Evolutionary conservation across 2,888 invertebrate species (phyloP).

Genomic region (Penaeus monodon): DNA sequence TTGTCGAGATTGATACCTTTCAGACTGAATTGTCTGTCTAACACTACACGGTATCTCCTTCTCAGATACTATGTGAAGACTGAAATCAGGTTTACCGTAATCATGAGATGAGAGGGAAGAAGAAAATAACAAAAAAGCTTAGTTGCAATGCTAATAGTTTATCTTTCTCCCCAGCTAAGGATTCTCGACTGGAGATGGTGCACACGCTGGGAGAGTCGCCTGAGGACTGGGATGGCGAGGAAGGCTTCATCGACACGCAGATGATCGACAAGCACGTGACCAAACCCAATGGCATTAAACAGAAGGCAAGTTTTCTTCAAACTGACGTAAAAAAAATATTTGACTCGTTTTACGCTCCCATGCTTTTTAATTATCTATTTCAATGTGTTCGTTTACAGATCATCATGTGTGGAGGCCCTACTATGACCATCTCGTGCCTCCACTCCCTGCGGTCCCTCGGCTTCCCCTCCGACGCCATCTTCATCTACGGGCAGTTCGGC

Average conservation of each 20-base stretch:
- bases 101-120: no score
- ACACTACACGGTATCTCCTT: no score
- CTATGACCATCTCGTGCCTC: constrained; percentile 57
- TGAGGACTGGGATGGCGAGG: constrained; percentile 65
- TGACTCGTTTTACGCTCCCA: no score
- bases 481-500: constrained; percentile 63
- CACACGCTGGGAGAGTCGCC: constrained; percentile 62
- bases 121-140: background rate
- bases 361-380: background rate
- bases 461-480: constrained; percentile 45
- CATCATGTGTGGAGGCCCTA: constrained; percentile 61
- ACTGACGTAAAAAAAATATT: no score
- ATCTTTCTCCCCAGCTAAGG: constrained; percentile 40
- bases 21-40: no score
- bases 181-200: constrained; percentile 43
- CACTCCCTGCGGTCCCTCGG: constrained; percentile 53
- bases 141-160: background rate
- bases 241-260: constrained; percentile 64
- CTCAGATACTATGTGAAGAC: no score
- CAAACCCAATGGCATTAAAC: constrained; percentile 41
- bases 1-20: no score
- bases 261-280: constrained; percentile 50
- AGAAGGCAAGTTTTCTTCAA: constrained; percentile 56
- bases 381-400: constrained; percentile 39
- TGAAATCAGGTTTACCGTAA: no score